Percentiles rank a stretch among this genome's conserved stretches.
phyloP scores from a whole-genome alignment of 2,888 invertebrate genomes.

The Oligia latruncula region DNA sequence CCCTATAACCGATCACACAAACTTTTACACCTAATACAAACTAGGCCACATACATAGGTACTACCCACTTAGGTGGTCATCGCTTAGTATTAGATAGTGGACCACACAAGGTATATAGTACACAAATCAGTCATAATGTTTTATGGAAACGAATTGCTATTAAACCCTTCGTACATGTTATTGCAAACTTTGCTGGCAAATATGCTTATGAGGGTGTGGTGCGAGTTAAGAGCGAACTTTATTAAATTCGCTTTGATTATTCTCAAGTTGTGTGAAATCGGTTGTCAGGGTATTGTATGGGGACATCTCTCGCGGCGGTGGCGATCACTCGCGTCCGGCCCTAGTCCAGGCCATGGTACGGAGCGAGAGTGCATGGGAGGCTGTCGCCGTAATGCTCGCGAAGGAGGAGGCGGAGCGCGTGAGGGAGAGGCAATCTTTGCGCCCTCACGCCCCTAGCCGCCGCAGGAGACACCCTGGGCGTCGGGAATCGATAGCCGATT shows the following conservation, averaged over 20 bases:
- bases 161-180: slow-evolving; percentile 67
- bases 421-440: too few relatives aligned
- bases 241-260: background rate
- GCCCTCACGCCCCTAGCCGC: too few relatives aligned
- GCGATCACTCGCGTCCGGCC: too few relatives aligned
- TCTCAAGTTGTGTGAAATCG: background rate
- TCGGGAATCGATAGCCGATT: too few relatives aligned
- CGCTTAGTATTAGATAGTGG: background rate
- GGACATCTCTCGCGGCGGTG: too few relatives aligned
- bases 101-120: slow-evolving; percentile 23
- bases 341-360: too few relatives aligned
- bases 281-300: background rate
- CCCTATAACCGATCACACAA: background rate
- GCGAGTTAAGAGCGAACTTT: slow-evolving; percentile 52
- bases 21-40: background rate
- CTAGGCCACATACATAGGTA: background rate
- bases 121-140: slow-evolving; percentile 68
- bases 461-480: too few relatives aligned
- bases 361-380: too few relatives aligned
- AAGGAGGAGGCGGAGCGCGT: too few relatives aligned
- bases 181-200: slow-evolving; percentile 72
- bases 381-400: too few relatives aligned
- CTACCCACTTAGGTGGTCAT: background rate
- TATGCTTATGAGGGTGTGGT: slow-evolving; percentile 70
- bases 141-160: slow-evolving; percentile 70